These are phyloP conservation scores for Sakesphorus luctuosus DNA, from an alignment of 2,113 vertebrate species.

Conservation along the genomic window DNA sequence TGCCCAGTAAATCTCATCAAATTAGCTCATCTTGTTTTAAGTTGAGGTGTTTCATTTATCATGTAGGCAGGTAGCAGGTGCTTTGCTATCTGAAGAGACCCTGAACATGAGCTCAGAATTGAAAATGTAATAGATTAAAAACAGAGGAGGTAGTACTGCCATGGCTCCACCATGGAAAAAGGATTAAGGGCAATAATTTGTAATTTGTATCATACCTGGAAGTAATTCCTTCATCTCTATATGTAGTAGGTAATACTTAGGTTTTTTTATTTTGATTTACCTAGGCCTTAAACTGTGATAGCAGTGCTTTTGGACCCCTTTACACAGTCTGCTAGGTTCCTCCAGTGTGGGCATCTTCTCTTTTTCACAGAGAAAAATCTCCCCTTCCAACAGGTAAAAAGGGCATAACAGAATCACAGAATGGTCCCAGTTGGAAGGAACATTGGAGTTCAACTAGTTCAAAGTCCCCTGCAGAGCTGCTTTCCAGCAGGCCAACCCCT, in stretches of 20 bases:
- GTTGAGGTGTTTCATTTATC: neutral
- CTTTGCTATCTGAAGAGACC: neutral
- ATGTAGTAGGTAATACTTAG: neutral
- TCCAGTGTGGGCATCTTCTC: neutral
- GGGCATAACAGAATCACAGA: neutral
- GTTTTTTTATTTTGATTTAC: constrained; percentile 7
- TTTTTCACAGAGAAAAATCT: neutral
- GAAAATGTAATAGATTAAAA: neutral
- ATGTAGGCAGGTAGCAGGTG: constrained; percentile 1
- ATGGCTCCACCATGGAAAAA: neutral
- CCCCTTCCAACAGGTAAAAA: neutral
- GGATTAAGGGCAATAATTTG: neutral
- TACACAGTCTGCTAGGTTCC: neutral
- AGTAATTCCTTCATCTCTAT: neutral
- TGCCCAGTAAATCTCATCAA: neutral
- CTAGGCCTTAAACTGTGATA: neutral
- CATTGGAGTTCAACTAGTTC: neutral
- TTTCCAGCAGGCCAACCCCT: neutral
- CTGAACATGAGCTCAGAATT: constrained; percentile 26
- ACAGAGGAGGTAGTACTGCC: neutral
- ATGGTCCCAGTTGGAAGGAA: neutral
- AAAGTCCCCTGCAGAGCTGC: neutral
- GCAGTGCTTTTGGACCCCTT: neutral
- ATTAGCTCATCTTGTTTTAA: neutral
- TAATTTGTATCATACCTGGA: neutral